Base-by-base conservation (phyloP, 2,888 invertebrate species). In the Luffia ferchaultella region DNA sequence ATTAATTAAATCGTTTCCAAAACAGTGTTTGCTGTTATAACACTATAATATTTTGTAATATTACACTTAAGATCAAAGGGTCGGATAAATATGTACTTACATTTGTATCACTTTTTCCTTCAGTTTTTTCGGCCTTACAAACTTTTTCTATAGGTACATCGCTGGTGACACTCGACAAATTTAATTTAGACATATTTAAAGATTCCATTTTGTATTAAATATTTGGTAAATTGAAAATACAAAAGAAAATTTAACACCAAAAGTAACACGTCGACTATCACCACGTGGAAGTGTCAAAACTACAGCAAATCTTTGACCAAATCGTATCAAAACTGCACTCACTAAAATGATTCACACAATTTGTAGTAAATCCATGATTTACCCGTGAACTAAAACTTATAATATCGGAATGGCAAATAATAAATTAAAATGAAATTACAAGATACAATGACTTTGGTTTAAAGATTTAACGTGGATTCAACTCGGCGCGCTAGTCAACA, bases 231-330 rank as follows among this genome's bases (percentile, higher is more conserved):
- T 15, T n/a, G n/a, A 16, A 42, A 5, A 42, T 42, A 3, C 17
- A 17, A 17, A 42, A 42, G 5, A 42, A 42, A 3, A 42, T 16
- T 42, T 7, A 42, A 16, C 15, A 17, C 30, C 58, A 66, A 60
- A 58, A 65, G 67, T 71, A 73, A 77, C 80, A 82, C 80, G 82
- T 82, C 73, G 72, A 76, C 76, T 78, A 64, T 61, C 71, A 80
- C 79, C 82, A 82, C 82, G 82, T 82, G 82, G 82, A 66, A 71
- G 66, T 70, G 82, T 79, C 82, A 82, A 69, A 68, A n/a, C n/a
- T n/a, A n/a, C n/a, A n/a, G n/a, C n/a, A n/a, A n/a, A n/a, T n/a
- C n/a, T n/a, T n/a, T n/a, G n/a, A n/a, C n/a, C n/a, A n/a, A 17
- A 43, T 19, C 18, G 16, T 18, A 40, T 18, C 15, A 16, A 62